Base-by-base conservation (phyloP, 2,113 vertebrate genomes). In the Zosterops pallidus region DNA sequence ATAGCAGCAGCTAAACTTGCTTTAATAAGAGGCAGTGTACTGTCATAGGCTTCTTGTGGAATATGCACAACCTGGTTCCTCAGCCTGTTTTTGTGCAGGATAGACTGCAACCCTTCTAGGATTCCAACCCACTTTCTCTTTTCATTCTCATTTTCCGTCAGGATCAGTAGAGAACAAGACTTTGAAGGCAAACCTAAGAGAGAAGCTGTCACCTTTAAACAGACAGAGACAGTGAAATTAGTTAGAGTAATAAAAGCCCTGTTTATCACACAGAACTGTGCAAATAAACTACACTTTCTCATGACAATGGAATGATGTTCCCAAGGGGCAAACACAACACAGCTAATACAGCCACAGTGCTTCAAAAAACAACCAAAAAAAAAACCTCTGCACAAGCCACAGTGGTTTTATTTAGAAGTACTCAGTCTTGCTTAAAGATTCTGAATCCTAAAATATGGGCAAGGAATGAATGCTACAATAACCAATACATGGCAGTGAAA, bases 51-150 rank as follows among this genome's bases (percentile, higher is more conserved):
- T 97, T 99, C 99, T 42, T 99, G 99, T 13, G 99, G 98, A 29
- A 98, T 70, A 46, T 99, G 99, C 65, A 99, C 99, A 19, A 97
- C 97, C 42, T 97, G 98, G 97, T 97, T 99, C 95, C 93, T 98
- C 86, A 99, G 98, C 55, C 96, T 97, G 98, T 99, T 99, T 97
- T 99, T 99, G 88, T 98, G 98, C 71, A 99, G 97, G 97, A 99
- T 99, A 79, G 96, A 98, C 97, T 99, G 99, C 67, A 99, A 97
- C 15, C 99, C 98, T 94, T 99, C 99, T 50, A 99, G 97, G 89
- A 99, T 99, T 86, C 99, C 98, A 60, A 99, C 99, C 99, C 99
- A 99, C 94, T 99, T 99, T 95, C 98, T 98, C 97, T 99, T 99
- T 88, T 99, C 99, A 10, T 97, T 98, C 95, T 99, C 99, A 14